These are phyloP conservation scores for Heliconius cydno DNA, from an alignment of 2,888 invertebrate species.

Conservation along the genomic window DNA sequence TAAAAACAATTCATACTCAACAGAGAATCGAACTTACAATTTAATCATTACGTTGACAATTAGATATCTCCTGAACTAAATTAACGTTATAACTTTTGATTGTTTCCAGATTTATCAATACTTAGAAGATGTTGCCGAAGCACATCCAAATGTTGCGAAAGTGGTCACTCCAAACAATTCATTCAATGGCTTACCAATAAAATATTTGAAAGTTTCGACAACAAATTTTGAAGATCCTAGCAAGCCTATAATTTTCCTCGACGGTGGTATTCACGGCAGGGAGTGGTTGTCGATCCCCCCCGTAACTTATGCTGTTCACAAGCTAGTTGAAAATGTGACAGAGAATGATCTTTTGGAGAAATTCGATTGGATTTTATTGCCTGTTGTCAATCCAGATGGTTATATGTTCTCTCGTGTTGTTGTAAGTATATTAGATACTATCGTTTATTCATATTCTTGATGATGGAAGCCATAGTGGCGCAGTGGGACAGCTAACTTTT, in stretches of 20 bases:
- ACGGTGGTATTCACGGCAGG: constrained; percentile 85
- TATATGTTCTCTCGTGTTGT: constrained; percentile 82
- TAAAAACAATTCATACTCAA: not conserved
- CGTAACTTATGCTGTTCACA: constrained; percentile 85
- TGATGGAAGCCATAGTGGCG: no score
- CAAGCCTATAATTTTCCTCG: constrained; percentile 84
- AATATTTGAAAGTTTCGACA: constrained; percentile 83
- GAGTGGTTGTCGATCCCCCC: constrained; percentile 89
- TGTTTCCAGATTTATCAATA: constrained; percentile 66
- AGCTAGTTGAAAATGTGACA: constrained; percentile 83
- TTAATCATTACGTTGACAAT: no score
- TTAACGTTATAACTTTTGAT: not conserved
- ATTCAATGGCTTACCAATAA: constrained; percentile 82
- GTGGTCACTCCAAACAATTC: constrained; percentile 77
- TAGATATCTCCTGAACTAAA: not conserved
- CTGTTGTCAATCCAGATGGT: constrained; percentile 88
- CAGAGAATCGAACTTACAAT: not conserved
- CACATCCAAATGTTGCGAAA: constrained; percentile 60
- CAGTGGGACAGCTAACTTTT: no score
- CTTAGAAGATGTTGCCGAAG: constrained; percentile 60
- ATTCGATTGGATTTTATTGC: constrained; percentile 87
- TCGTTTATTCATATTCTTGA: not conserved
- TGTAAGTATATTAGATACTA: constrained; percentile 61
- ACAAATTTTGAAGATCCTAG: constrained; percentile 60
- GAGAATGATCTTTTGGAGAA: constrained; percentile 81